Evolutionary conservation across 2,113 vertebrate genomes (phyloP).

Genomic region (Ptychochromis oligacanthus): DNA sequence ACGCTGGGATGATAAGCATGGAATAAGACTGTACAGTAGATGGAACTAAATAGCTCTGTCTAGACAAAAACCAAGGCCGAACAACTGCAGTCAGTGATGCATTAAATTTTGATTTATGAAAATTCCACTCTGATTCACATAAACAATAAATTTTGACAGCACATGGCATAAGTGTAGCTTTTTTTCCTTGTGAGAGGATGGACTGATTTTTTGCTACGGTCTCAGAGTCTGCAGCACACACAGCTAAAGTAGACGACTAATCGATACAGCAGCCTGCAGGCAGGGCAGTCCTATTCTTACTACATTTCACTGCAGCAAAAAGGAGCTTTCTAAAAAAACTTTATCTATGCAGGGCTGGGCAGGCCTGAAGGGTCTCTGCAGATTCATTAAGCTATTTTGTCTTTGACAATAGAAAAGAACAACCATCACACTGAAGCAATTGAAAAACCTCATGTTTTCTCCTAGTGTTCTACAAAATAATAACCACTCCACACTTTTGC

Average conservation of each 20-base stretch:
- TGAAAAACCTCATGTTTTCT: not conserved
- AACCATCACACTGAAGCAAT: not conserved
- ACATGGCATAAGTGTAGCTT: not conserved
- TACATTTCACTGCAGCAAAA: constrained; percentile 74
- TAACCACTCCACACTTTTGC: not conserved
- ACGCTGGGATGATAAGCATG: constrained; percentile 8
- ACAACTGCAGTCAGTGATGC: not conserved
- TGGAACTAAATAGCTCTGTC: constrained; percentile 24
- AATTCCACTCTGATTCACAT: not conserved
- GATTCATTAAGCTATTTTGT: not conserved
- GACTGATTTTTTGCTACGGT: constrained; percentile 35
- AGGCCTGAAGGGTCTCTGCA: not conserved
- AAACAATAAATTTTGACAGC: not conserved
- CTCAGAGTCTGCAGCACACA: constrained; percentile 64
- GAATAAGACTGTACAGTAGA: not conserved
- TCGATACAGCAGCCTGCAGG: constrained; percentile 71
- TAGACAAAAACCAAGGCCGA: constrained; percentile 1
- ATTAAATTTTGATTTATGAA: not conserved
- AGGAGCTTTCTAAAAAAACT: constrained; percentile 48
- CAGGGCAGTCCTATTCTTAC: constrained; percentile 57
- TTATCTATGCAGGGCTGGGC: constrained; percentile 23
- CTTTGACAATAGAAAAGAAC: not conserved
- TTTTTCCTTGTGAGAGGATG: constrained; percentile 3
- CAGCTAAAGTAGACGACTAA: constrained; percentile 70
- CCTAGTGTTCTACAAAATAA: not conserved